These are phyloP conservation scores for Cyprinodon variegatus DNA, from an alignment of 2,113 vertebrate genomes.

Conservation along the genomic window DNA sequence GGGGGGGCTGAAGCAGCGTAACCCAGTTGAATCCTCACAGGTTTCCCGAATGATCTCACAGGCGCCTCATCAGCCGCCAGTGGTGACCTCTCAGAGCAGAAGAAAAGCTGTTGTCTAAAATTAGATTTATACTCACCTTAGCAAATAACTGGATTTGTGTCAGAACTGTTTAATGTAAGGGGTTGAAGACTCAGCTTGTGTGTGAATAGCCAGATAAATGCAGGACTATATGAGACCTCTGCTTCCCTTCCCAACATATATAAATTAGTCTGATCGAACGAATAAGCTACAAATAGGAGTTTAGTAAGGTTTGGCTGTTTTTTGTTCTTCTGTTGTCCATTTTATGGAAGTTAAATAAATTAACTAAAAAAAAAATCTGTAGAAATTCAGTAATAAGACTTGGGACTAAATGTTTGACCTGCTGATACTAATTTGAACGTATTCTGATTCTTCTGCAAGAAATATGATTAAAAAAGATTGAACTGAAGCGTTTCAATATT, in stretches of 20 bases:
- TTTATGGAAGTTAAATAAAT: background rate
- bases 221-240: background rate
- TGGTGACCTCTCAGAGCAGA: background rate
- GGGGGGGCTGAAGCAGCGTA: conserved; percentile 23
- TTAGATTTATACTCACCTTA: conserved; percentile 5
- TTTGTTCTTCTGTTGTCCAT: background rate
- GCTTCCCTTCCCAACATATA: conserved; percentile 20
- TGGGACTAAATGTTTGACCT: background rate
- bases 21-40: conserved; percentile 51
- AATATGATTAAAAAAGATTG: background rate
- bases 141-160: background rate
- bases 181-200: background rate
- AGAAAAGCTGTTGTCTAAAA: conserved; percentile 17
- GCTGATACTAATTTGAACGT: background rate
- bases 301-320: background rate
- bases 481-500: background rate
- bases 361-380: background rate
- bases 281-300: background rate
- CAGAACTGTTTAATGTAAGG: background rate
- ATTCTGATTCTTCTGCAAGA: background rate
- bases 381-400: no score
- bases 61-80: conserved; percentile 34
- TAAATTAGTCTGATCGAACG: background rate
- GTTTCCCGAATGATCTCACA: conserved; percentile 37
- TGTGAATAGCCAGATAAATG: conserved; percentile 7